phyloP scores from a whole-genome alignment of 2,797 vertebrate genomes.

The Lindbergichthys nudifrons region DNA sequence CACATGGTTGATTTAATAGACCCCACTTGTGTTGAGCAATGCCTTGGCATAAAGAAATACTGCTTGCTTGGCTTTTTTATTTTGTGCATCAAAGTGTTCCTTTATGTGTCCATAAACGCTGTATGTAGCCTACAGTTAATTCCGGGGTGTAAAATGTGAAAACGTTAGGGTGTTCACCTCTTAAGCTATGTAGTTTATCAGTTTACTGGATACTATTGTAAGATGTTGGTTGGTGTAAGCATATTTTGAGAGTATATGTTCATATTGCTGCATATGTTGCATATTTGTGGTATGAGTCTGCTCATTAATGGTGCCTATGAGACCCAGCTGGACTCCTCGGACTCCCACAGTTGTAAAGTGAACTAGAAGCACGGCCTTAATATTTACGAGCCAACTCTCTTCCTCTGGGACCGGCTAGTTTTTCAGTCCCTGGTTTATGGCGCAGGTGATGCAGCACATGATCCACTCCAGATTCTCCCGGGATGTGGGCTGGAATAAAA shows the following conservation, averaged over 20 bases:
- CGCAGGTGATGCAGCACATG: slow-evolving; percentile 44
- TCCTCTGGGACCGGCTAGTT: slow-evolving; percentile 59
- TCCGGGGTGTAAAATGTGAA: not conserved
- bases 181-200: not conserved
- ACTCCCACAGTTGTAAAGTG: slow-evolving; percentile 44
- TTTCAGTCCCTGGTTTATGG: slow-evolving; percentile 54
- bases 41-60: slow-evolving; percentile 55
- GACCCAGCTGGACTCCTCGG: slow-evolving; percentile 48
- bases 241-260: slow-evolving; percentile 21
- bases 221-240: not conserved
- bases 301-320: slow-evolving; percentile 38
- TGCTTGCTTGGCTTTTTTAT: slow-evolving; percentile 40
- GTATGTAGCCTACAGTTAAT: not conserved
- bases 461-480: slow-evolving; percentile 19
- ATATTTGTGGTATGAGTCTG: slow-evolving; percentile 38
- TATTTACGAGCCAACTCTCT: slow-evolving; percentile 57
- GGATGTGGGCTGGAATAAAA: slow-evolving; percentile 20
- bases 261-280: slow-evolving; percentile 24
- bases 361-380: slow-evolving; percentile 40
- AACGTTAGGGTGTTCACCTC: not conserved
- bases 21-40: slow-evolving; percentile 79
- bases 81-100: slow-evolving; percentile 36
- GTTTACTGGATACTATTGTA: not conserved
- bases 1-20: slow-evolving; percentile 81
- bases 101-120: slow-evolving; percentile 22